A percentile compares a stretch with the other conserved stretches of the same genome.
Conservation (phyloP, 2,113 vertebrate genomes). For the Clinocottus analis region DNA sequence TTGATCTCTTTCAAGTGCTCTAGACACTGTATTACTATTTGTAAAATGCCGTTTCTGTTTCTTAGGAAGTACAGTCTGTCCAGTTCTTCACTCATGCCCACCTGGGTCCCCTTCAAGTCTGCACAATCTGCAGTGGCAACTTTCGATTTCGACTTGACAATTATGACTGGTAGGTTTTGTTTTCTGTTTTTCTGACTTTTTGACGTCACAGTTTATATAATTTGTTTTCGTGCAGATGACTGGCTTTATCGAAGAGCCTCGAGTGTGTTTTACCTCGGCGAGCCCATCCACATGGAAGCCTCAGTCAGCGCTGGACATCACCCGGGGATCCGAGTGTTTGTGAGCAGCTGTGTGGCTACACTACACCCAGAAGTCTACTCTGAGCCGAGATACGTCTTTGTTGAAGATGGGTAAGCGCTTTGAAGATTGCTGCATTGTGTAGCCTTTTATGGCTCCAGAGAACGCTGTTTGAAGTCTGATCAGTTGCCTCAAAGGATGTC, state of each 20-base stretch:
- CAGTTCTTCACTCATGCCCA: constrained; percentile 64
- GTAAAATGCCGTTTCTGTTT: neutral
- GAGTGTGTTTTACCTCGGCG: constrained; percentile 63
- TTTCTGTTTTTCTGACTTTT: neutral
- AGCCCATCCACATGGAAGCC: constrained; percentile 73
- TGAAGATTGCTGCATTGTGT: neutral
- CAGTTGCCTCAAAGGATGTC: too few species aligned
- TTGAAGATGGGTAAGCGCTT: constrained; percentile 72
- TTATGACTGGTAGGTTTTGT: constrained; percentile 68
- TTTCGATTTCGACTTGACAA: constrained; percentile 63
- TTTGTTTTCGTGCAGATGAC: constrained; percentile 59
- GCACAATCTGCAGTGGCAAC: constrained; percentile 57
- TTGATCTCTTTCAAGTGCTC: neutral
- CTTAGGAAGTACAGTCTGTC: constrained; percentile 75
- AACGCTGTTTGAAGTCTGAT: neutral
- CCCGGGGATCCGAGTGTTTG: constrained; percentile 69
- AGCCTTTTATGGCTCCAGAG: neutral
- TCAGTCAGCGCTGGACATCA: constrained; percentile 68
- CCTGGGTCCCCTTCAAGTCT: constrained; percentile 74
- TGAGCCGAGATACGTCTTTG: constrained; percentile 71
- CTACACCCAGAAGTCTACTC: constrained; percentile 58
- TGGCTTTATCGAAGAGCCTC: constrained; percentile 62
- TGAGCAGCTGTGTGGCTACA: constrained; percentile 77
- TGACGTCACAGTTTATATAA: rapidly evolving
- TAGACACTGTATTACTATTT: neutral